Percentiles rank a stretch among this genome's conserved stretches.
Evolutionary conservation across 2,113 vertebrate genomes (phyloP).

Genomic region (Cyprinodon variegatus): DNA sequence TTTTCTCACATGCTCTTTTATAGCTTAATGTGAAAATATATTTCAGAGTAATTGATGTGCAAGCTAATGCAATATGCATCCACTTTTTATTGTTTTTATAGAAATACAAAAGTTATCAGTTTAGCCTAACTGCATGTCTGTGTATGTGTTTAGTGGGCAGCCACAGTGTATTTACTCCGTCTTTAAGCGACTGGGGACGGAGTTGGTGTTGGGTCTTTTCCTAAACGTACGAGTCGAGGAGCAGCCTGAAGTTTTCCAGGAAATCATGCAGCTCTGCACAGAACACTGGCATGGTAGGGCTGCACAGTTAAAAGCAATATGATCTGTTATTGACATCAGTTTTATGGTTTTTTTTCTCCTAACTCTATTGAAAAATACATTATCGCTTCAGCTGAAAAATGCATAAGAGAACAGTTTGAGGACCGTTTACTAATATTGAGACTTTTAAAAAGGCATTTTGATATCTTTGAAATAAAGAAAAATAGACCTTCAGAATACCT

Average conservation of each 20-base stretch:
- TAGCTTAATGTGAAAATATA: not conserved
- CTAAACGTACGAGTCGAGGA: conserved; percentile 68
- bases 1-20: not conserved
- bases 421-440: too few relatives aligned
- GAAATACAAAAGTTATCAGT: not conserved
- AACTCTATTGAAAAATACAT: too few relatives aligned
- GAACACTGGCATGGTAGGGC: conserved; percentile 73
- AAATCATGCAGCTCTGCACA: conserved; percentile 72
- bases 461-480: too few relatives aligned
- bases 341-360: not conserved
- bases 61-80: not conserved
- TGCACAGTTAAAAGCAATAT: not conserved
- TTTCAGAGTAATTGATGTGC: not conserved
- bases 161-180: conserved; percentile 60
- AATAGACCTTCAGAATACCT: too few relatives aligned
- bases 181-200: conserved; percentile 70
- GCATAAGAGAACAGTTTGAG: too few relatives aligned
- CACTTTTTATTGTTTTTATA: not conserved
- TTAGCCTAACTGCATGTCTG: not conserved
- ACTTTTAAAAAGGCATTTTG: too few relatives aligned
- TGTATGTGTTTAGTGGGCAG: conserved; percentile 41
- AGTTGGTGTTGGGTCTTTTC: conserved; percentile 75
- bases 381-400: too few relatives aligned
- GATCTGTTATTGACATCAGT: not conserved
- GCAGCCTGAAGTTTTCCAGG: conserved; percentile 64